A percentile compares a stretch with the other conserved stretches of the same genome.
Evolutionary conservation across 2,113 vertebrate species (phyloP).

Genomic region (Tenrec ecaudatus): DNA sequence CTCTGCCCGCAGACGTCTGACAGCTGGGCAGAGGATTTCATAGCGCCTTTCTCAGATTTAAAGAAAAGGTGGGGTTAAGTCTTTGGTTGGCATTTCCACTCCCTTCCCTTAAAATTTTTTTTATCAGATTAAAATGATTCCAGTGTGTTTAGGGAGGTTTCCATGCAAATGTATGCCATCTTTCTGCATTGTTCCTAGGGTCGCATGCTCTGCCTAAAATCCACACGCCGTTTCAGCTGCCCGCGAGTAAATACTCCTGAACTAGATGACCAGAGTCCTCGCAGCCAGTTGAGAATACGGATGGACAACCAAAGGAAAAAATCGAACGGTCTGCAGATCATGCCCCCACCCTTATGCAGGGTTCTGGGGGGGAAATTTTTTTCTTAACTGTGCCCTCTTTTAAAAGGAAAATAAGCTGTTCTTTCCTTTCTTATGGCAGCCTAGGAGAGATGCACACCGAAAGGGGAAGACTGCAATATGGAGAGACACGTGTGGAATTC

Average conservation of each 20-base stretch:
- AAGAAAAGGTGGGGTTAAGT: constrained; percentile 50
- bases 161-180: constrained; percentile 75
- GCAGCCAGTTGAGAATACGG: constrained; percentile 58
- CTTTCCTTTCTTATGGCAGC: constrained; percentile 72
- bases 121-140: constrained; percentile 57
- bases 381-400: constrained; percentile 45
- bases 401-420: constrained; percentile 66
- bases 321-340: constrained; percentile 7
- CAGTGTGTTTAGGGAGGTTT: constrained; percentile 56
- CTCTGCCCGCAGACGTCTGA: constrained; percentile 7
- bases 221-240: constrained; percentile 66
- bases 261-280: constrained; percentile 63
- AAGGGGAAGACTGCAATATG: constrained; percentile 52
- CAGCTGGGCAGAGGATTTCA: constrained; percentile 23
- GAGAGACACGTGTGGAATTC: constrained; percentile 80
- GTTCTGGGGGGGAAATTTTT: not conserved
- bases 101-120: constrained; percentile 10
- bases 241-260: constrained; percentile 72
- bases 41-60: constrained; percentile 12
- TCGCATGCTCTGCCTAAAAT: constrained; percentile 70
- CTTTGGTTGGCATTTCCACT: not conserved
- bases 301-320: constrained; percentile 20
- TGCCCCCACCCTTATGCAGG: not conserved
- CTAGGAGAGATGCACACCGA: constrained; percentile 67
- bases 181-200: not conserved